phyloP scores from a whole-genome alignment of 2,888 invertebrate species.

The Drosophila greeni region DNA sequence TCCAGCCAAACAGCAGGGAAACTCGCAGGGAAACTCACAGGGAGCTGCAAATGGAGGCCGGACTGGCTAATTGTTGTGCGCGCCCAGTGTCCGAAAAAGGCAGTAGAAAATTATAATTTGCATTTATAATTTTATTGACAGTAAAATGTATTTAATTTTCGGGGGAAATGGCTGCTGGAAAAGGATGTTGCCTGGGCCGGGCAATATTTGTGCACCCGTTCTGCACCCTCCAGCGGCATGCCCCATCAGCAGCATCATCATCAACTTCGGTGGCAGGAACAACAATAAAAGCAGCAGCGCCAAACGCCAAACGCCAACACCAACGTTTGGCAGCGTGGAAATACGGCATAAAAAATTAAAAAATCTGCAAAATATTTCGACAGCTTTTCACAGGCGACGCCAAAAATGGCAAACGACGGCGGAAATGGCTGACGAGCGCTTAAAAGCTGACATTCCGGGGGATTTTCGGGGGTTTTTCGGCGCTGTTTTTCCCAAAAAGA shows the following conservation, averaged over 20 bases:
- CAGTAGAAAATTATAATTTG: constrained; percentile 73
- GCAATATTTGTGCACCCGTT: constrained; percentile 48
- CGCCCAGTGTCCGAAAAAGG: constrained; percentile 53
- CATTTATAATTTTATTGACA: constrained; percentile 72
- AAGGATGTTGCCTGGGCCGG: constrained; percentile 22
- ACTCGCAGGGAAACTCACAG: not conserved
- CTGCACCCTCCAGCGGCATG: constrained; percentile 4
- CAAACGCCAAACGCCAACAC: constrained; percentile 2
- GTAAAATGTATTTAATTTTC: constrained; percentile 72
- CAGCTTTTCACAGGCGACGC: constrained; percentile 62
- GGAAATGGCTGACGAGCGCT: constrained; percentile 58
- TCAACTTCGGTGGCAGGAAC: constrained; percentile 26
- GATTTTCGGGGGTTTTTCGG: constrained; percentile 7
- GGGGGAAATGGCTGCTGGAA: constrained; percentile 26
- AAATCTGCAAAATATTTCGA: constrained; percentile 70
- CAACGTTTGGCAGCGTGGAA: constrained; percentile 40
- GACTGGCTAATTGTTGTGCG: constrained; percentile 58
- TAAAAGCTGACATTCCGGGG: constrained; percentile 37
- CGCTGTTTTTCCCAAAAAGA: not conserved
- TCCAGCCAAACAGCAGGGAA: constrained; percentile 43
- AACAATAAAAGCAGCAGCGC: constrained; percentile 21
- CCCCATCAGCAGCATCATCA: constrained; percentile 20
- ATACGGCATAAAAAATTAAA: constrained; percentile 64
- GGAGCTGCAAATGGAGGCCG: not conserved
- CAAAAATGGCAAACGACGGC: constrained; percentile 40